These are phyloP conservation scores for Bos javanicus DNA, from an alignment of 2,113 vertebrate species.

Conservation along the genomic window DNA sequence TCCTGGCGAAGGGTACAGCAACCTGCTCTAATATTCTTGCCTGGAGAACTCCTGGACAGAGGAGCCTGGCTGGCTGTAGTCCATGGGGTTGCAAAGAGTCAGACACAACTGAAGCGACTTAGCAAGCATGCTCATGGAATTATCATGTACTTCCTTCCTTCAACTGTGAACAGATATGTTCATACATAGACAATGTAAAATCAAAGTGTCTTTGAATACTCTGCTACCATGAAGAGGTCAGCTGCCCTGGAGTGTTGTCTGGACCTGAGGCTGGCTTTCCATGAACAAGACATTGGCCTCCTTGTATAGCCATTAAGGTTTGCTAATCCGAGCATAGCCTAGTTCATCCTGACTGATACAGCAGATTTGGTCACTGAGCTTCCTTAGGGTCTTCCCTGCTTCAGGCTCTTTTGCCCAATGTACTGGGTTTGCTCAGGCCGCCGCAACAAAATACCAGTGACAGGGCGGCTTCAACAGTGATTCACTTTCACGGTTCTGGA, in stretches of 20 bases:
- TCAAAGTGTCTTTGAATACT: background rate
- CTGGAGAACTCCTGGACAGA: background rate
- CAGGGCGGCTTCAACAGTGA: rapidly evolving
- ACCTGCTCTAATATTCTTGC: background rate
- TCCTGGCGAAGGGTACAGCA: background rate
- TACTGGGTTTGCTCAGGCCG: background rate
- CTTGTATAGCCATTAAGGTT: background rate
- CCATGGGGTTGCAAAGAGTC: background rate
- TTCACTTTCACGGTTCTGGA: background rate
- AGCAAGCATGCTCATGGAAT: background rate
- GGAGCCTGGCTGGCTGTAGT: background rate
- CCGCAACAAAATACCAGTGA: background rate
- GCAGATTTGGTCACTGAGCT: background rate
- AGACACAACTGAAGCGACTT: background rate
- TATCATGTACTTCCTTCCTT: background rate
- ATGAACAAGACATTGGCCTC: background rate
- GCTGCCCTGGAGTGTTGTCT: background rate
- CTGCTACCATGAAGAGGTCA: rapidly evolving
- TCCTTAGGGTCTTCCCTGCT: background rate
- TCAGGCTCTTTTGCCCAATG: background rate
- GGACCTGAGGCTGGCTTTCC: background rate
- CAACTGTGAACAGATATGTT: background rate
- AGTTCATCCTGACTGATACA: background rate
- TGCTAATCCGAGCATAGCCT: background rate
- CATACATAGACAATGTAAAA: no score